phyloP scores from a whole-genome alignment of 1,140 invertebrate genomes.

The Bombus turneri region DNA sequence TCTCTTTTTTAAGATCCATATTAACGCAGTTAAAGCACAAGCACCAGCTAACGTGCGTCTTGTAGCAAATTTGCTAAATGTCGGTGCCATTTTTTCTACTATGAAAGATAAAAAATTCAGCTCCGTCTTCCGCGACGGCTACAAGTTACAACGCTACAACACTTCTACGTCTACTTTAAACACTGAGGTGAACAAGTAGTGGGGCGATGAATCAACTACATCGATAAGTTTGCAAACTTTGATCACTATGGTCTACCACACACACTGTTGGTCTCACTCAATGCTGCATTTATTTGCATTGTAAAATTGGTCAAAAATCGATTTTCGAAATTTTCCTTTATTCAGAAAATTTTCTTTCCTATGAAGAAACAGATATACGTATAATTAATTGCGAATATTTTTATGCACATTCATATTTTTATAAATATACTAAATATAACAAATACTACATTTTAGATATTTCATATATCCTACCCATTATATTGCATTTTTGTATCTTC shows the following conservation, averaged over 20 bases:
- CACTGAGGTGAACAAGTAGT: slow-evolving; percentile 37
- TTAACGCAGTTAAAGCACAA: slow-evolving; percentile 82
- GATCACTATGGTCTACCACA: no score
- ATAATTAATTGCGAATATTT: no score
- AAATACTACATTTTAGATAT: no score
- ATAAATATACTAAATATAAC: no score
- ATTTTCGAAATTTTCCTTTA: neutral
- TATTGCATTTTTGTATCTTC: no score
- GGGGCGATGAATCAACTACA: slow-evolving; percentile 39
- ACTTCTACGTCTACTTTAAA: slow-evolving; percentile 12
- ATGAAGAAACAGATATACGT: neutral
- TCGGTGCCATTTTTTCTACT: slow-evolving; percentile 83
- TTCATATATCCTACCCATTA: no score
- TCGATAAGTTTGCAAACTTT: slow-evolving; percentile 16
- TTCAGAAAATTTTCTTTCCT: no score
- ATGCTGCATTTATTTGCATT: neutral
- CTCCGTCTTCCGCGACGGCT: neutral
- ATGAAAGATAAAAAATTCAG: slow-evolving; percentile 1
- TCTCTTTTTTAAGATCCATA: slow-evolving; percentile 83
- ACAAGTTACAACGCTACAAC: no score
- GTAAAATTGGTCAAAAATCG: neutral
- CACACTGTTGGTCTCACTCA: neutral
- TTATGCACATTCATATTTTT: no score
- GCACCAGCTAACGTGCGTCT: slow-evolving; percentile 83
- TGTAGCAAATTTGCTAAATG: slow-evolving; percentile 85